Percentiles rank a stretch among this genome's conserved stretches.
These are phyloP conservation scores for Equus quagga DNA, from an alignment of 2,113 vertebrate genomes.

Conservation along the genomic window DNA sequence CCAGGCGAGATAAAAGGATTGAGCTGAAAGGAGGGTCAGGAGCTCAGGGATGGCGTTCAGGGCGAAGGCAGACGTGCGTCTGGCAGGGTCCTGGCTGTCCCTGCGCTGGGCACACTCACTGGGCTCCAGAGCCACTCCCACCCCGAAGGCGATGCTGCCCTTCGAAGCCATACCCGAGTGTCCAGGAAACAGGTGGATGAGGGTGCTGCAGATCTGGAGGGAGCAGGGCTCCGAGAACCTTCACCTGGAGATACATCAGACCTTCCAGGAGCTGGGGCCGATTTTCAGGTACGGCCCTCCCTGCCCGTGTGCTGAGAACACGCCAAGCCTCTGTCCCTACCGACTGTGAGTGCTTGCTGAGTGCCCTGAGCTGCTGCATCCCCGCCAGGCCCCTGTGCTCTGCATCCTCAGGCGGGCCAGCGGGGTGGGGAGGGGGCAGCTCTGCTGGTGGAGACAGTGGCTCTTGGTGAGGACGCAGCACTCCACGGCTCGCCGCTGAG, in stretches of 20 bases:
- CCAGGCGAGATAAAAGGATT: neutral
- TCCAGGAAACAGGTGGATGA: slow-evolving; percentile 57
- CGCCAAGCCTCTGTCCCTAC: rapidly evolving
- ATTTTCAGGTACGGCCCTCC: slow-evolving; percentile 80
- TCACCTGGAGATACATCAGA: slow-evolving; percentile 71
- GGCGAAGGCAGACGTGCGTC: neutral
- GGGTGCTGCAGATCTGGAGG: slow-evolving; percentile 72
- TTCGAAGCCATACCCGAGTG: slow-evolving; percentile 77
- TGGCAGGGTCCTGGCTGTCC: neutral
- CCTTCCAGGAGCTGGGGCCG: slow-evolving; percentile 81
- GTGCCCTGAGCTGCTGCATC: rapidly evolving
- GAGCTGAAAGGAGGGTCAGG: rapidly evolving
- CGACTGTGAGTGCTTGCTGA: rapidly evolving
- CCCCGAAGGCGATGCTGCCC: slow-evolving; percentile 31
- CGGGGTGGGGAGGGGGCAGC: rapidly evolving
- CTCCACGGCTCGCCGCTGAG: rapidly evolving
- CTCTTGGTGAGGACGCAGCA: too few species aligned
- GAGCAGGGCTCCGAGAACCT: slow-evolving; percentile 56
- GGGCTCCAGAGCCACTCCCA: rapidly evolving
- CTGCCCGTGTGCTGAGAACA: rapidly evolving
- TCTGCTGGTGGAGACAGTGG: rapidly evolving
- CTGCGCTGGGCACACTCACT: rapidly evolving
- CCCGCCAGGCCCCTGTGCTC: neutral
- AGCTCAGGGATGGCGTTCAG: neutral
- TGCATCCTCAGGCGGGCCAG: neutral